phyloP scores from a whole-genome alignment of 2,113 vertebrate species.

The Plotosus lineatus region DNA sequence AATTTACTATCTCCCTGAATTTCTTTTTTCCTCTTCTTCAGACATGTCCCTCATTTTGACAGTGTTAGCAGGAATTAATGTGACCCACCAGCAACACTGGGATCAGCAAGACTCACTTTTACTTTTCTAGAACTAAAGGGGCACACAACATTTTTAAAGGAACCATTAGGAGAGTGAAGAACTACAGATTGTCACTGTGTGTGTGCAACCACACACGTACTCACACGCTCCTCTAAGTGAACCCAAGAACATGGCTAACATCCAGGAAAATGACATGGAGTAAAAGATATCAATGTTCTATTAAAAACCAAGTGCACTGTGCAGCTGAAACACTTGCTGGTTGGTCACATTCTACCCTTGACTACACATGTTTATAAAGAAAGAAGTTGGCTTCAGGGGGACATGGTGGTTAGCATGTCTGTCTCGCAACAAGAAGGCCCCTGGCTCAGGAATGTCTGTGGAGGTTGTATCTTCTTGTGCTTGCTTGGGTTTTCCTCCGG shows the following conservation, averaged over 20 bases:
- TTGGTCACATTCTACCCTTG: conserved; percentile 28
- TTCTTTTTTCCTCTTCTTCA: background rate
- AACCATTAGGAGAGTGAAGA: background rate
- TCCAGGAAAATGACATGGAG: conserved; percentile 30
- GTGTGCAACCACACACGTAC: conserved; percentile 1
- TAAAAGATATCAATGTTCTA: conserved; percentile 42
- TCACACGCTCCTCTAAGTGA: background rate
- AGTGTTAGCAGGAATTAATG: background rate
- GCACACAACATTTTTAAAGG: background rate
- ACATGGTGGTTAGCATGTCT: too few relatives aligned
- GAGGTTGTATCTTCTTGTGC: too few relatives aligned
- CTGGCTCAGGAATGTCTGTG: too few relatives aligned
- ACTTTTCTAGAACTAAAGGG: background rate
- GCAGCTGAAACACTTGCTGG: background rate
- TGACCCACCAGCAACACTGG: background rate
- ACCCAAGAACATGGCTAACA: background rate
- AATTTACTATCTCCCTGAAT: background rate
- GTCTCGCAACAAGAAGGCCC: too few relatives aligned
- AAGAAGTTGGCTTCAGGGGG: too few relatives aligned
- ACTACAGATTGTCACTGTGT: background rate
- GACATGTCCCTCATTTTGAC: background rate
- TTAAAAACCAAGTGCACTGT: conserved; percentile 39
- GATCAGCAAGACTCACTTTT: background rate
- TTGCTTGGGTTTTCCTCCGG: too few relatives aligned
- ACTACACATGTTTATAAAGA: background rate